phyloP scores from a whole-genome alignment of 2,888 invertebrate genomes.

The Esperia sulphurella region DNA sequence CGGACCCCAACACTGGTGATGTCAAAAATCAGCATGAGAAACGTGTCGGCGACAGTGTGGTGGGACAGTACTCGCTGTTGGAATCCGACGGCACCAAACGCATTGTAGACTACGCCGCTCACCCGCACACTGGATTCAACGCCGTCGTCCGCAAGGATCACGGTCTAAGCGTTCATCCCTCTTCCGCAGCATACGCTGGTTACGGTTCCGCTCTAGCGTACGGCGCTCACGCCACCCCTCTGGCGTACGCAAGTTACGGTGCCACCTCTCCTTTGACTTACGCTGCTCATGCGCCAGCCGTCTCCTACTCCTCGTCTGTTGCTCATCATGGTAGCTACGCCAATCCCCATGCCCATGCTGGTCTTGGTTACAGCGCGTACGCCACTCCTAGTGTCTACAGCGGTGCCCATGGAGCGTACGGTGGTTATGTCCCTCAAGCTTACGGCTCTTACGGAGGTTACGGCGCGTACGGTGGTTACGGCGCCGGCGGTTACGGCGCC shows the following conservation, averaged over 20 bases:
- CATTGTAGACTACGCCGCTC: conserved; percentile 75
- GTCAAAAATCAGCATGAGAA: conserved; percentile 75
- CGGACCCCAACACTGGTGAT: conserved; percentile 57
- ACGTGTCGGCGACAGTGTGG: conserved; percentile 80
- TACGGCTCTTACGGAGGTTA: conserved; percentile 22
- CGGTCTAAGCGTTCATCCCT: conserved; percentile 25
- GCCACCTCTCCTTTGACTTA: conserved; percentile 12
- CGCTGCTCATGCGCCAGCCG: neutral
- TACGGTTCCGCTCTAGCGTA: conserved; percentile 25
- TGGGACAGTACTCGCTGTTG: conserved; percentile 66
- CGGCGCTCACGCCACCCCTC: conserved; percentile 15
- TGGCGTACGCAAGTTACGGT: conserved; percentile 14
- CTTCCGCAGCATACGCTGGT: conserved; percentile 25
- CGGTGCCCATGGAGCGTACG: conserved; percentile 14
- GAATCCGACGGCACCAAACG: conserved; percentile 79
- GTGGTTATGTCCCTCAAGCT: conserved; percentile 4
- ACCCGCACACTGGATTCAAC: conserved; percentile 51
- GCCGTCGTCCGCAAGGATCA: conserved; percentile 51
- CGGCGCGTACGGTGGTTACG: conserved; percentile 16
- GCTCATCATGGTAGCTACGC: neutral
- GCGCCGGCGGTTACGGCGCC: neutral
- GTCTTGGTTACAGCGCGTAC: conserved; percentile 8
- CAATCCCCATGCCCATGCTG: conserved; percentile 1
- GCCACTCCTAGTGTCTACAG: conserved; percentile 9
- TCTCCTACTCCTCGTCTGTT: neutral